phyloP scores from a whole-genome alignment of 30 jellyfish, hydroid and myxozoan species.

The Aurelia sp. region DNA sequence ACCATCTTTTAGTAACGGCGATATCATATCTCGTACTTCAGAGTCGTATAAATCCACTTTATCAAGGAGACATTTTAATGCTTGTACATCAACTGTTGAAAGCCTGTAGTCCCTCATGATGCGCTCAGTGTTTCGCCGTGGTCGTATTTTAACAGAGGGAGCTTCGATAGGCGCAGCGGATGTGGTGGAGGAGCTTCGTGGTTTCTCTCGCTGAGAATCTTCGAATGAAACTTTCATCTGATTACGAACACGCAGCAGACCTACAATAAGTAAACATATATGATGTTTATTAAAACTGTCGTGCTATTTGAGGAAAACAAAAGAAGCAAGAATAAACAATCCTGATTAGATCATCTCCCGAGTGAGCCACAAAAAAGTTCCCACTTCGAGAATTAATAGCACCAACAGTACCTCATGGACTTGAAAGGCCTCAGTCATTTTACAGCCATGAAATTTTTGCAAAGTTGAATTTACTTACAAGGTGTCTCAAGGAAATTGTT shows the following conservation, averaged over 20 bases:
- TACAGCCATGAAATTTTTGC: too few relatives aligned
- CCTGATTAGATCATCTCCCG: too few relatives aligned
- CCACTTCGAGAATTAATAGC: too few relatives aligned
- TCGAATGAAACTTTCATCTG: slow-evolving; percentile 62
- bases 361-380: too few relatives aligned
- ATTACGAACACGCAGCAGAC: slow-evolving; percentile 13
- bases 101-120: slow-evolving; percentile 92
- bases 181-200: slow-evolving; percentile 41
- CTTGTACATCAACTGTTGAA: slow-evolving; percentile 82
- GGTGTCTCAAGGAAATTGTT: too few relatives aligned
- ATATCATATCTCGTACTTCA: slow-evolving; percentile 79
- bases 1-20: slow-evolving; percentile 73
- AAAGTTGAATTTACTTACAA: too few relatives aligned
- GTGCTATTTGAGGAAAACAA: too few relatives aligned
- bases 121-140: slow-evolving; percentile 88
- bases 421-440: too few relatives aligned
- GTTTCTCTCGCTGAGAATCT: slow-evolving; percentile 46
- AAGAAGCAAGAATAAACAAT: too few relatives aligned
- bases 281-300: too few relatives aligned
- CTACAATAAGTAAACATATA: not conserved
- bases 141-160: slow-evolving; percentile 53
- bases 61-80: slow-evolving; percentile 79
- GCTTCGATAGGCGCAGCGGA: slow-evolving; percentile 13
- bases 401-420: too few relatives aligned
- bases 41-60: slow-evolving; percentile 89